These are phyloP conservation scores for Pogoniulus pusillus DNA, from an alignment of 2,797 vertebrate genomes.

Conservation along the genomic window DNA sequence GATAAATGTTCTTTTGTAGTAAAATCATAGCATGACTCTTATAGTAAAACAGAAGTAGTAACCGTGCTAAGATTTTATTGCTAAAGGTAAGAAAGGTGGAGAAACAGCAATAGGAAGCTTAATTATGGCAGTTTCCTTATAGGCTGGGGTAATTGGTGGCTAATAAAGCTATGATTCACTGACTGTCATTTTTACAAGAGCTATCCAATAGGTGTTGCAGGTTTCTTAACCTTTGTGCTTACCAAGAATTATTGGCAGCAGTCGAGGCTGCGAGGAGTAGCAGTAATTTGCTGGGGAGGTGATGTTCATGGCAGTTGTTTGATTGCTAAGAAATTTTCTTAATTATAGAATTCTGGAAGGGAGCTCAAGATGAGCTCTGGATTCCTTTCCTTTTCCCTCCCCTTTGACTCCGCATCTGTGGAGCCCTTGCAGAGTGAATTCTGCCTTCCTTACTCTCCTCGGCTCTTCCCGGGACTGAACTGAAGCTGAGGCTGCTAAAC, in stretches of 20 bases:
- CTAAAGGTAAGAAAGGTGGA: neutral
- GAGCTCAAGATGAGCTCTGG: neutral
- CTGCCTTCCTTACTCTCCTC: neutral
- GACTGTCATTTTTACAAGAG: conserved; percentile 6
- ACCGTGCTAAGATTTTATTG: neutral
- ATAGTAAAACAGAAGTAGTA: neutral
- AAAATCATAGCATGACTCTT: neutral
- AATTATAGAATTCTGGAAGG: neutral
- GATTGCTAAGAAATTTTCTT: neutral
- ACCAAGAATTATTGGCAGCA: neutral
- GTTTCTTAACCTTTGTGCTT: conserved; percentile 4
- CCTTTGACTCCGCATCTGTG: neutral
- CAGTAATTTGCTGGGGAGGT: neutral
- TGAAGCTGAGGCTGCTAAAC: neutral
- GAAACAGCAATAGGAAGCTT: neutral
- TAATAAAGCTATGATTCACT: conserved; percentile 21
- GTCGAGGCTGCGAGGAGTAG: neutral
- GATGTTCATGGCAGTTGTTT: neutral
- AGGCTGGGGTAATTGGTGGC: neutral
- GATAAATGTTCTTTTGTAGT: neutral
- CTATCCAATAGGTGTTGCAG: neutral
- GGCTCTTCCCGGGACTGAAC: neutral
- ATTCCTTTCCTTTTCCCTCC: neutral
- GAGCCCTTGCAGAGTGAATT: neutral
- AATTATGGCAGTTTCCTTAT: neutral